phyloP scores from a whole-genome alignment of 2,888 invertebrate species.

The Cheilosia pagana region DNA sequence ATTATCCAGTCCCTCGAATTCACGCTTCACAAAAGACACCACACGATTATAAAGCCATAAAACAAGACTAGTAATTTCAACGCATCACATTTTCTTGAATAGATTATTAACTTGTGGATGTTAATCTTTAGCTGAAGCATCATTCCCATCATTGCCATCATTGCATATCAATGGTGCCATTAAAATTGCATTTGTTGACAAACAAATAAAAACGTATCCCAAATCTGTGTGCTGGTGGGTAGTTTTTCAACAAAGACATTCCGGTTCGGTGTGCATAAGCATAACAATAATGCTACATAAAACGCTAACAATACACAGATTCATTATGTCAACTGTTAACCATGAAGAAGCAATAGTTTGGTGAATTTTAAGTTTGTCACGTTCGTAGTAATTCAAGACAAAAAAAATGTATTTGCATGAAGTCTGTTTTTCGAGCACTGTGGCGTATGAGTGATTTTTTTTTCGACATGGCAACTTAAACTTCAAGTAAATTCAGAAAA shows the following conservation, averaged over 20 bases:
- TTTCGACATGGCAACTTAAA: background rate
- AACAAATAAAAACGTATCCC: background rate
- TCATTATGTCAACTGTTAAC: slow-evolving; percentile 41
- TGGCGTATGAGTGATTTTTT: slow-evolving; percentile 61
- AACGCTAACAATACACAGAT: background rate
- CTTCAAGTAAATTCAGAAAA: slow-evolving; percentile 3
- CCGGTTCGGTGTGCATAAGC: background rate
- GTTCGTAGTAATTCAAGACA: background rate
- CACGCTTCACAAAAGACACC: slow-evolving; percentile 15
- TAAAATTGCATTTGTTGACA: slow-evolving; percentile 20
- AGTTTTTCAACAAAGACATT: slow-evolving; percentile 16
- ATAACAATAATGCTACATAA: slow-evolving; percentile 14
- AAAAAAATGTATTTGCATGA: background rate
- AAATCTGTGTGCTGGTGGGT: background rate
- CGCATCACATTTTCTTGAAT: slow-evolving; percentile 14
- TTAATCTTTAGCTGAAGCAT: background rate
- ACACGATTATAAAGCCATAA: slow-evolving; percentile 7
- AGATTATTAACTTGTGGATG: background rate
- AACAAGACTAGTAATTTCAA: slow-evolving; percentile 15
- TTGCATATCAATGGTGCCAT: slow-evolving; percentile 1
- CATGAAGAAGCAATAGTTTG: slow-evolving; percentile 40
- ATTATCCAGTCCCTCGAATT: slow-evolving; percentile 2
- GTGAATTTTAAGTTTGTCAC: slow-evolving; percentile 41
- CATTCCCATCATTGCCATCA: too few species aligned
- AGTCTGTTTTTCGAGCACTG: slow-evolving; percentile 10